Evolutionary conservation across 2,888 invertebrate genomes (phyloP).

Genomic region (Oxyscelio sp.): DNA sequence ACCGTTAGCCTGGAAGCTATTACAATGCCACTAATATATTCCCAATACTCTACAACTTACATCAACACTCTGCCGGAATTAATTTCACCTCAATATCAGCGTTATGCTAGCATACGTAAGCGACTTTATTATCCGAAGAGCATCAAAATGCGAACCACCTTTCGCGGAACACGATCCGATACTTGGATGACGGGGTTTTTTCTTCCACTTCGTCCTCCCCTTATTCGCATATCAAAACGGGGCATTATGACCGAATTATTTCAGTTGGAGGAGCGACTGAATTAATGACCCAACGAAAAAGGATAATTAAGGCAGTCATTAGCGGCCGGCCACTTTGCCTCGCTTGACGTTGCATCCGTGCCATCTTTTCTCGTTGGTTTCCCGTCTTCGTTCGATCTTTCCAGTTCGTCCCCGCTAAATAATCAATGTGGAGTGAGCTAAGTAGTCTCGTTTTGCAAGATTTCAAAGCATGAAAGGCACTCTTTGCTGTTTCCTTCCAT

Average conservation of each 20-base stretch:
- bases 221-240: conserved; percentile 14
- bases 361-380: neutral
- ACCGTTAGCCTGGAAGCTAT: no score
- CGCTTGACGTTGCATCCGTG: conserved; percentile 20
- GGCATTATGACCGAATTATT: conserved; percentile 66
- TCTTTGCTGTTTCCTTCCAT: conserved; percentile 49
- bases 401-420: conserved; percentile 13
- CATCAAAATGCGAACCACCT: no score
- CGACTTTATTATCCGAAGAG: no score
- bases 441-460: neutral
- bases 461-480: conserved; percentile 9
- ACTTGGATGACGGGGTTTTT: neutral
- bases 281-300: conserved; percentile 75
- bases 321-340: conserved; percentile 75
- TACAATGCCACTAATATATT: no score
- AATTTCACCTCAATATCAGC: no score
- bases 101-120: no score
- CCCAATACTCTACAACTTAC: no score
- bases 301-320: conserved; percentile 79
- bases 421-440: conserved; percentile 13
- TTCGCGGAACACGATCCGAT: neutral
- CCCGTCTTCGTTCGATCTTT: neutral
- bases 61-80: no score
- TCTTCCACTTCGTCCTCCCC: conserved; percentile 9
- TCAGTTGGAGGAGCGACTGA: conserved; percentile 64